Evolutionary conservation across 2,113 vertebrate genomes (phyloP), one percentile per base, ranked within the genome.

Genomic region (Prolemur simus): DNA sequence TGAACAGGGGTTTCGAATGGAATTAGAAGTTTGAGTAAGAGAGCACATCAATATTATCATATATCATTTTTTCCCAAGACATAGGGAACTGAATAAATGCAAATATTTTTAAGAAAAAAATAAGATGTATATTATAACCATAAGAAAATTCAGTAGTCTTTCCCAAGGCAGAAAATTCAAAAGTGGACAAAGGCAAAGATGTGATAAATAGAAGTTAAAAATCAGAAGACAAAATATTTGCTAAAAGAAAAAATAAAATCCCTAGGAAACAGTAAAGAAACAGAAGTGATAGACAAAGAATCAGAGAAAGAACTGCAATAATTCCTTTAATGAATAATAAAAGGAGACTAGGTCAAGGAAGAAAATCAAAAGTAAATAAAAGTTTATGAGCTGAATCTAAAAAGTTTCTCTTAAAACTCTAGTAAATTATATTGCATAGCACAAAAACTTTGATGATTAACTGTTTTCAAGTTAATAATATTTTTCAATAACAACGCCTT

Each of bases 171-270:
- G 15, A 81, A 80, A 87, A 76, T 52, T 56, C 56, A 76, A 81
- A 92, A 63, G 4, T 66, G 34, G 25, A 15, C 12, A 64, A 60
- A 91, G 29, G n/a, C 17, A 81, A 66, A 82, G 9, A 34, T 58
- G 13, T 12, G 69, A 3, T 58, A 32, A 88, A 47, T 47, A 64
- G 58, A 82, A 74, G 42, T 18, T 80, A 60, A 86, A 87, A 87
- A 74, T 56, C n/a, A 45, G 37, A 56, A 92, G 45, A 5, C 69
- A 92, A 87, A 64, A 56, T 81, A 47, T 37, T 63, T 32, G 0
- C 89, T 74, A 29, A 56, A 68, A 89, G n/a, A 69, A 71, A 69
- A 86, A 64, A 86, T 89, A 86, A 82, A 92, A 87, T 49, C 14
- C 32, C 39, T 92, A 66, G 25, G 6, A 83, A 95, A 76, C 0